Conservation (phyloP, 2,888 invertebrate genomes). For the Drosophila kokeensis region DNA sequence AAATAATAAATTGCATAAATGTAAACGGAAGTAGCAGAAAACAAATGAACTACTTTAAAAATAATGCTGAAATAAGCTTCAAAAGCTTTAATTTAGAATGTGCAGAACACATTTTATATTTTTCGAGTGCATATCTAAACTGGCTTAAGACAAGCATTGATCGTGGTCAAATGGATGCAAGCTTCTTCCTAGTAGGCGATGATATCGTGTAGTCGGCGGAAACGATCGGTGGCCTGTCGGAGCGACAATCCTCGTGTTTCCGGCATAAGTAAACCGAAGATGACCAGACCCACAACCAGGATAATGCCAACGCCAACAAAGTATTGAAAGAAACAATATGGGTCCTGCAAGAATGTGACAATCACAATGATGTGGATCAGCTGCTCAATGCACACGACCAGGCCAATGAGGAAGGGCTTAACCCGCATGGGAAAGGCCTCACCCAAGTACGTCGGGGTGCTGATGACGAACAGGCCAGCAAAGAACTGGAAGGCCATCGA, state of each 20-base stretch:
- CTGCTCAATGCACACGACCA: conserved; percentile 71
- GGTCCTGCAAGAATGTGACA: conserved; percentile 31
- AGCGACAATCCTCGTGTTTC: conserved; percentile 64
- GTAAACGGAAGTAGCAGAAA: background rate
- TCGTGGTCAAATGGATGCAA: background rate
- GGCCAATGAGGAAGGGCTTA: conserved; percentile 72
- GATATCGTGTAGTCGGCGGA: conserved; percentile 55
- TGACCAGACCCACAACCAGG: conserved; percentile 46
- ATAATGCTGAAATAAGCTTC: background rate
- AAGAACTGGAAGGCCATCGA: conserved; percentile 73
- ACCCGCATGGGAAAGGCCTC: conserved; percentile 78
- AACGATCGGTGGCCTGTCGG: conserved; percentile 61
- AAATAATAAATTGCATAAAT: background rate
- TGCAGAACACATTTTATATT: background rate
- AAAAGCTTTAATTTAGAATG: background rate
- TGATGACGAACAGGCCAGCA: conserved; percentile 71
- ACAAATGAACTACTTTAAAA: background rate
- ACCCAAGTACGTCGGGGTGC: conserved; percentile 72
- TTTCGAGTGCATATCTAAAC: background rate
- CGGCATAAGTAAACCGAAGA: conserved; percentile 57
- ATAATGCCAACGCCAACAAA: conserved; percentile 68
- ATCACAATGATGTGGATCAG: conserved; percentile 70
- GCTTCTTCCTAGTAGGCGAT: conserved; percentile 50
- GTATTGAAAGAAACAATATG: conserved; percentile 46
- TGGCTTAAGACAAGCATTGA: background rate